Evolutionary conservation across 2,888 invertebrate genomes (phyloP).

Genomic region (Lepas anatifera): DNA sequence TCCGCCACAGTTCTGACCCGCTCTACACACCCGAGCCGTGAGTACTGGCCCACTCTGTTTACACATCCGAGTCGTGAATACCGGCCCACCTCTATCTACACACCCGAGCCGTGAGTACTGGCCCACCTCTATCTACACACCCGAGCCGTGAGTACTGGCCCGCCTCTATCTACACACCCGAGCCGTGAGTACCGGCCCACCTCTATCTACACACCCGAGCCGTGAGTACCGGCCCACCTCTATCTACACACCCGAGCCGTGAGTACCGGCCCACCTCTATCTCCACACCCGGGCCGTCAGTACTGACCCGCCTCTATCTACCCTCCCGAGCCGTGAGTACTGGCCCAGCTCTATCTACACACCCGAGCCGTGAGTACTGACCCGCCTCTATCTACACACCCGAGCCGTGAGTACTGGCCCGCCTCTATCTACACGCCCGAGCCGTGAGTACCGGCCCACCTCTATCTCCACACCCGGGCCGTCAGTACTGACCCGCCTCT

Average conservation of each 20-base stretch:
- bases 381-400: conserved; percentile 98
- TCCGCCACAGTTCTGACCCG: conserved; percentile 90
- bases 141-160: conserved; percentile 86
- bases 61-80: conserved; percentile 95
- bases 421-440: conserved; percentile 98
- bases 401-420: conserved; percentile 91
- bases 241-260: conserved; percentile 98
- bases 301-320: conserved; percentile 96
- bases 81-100: conserved; percentile 93
- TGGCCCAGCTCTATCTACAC: conserved; percentile 96
- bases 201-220: conserved; percentile 97
- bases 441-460: conserved; percentile 64
- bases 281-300: conserved; percentile 62
- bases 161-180: conserved; percentile 96
- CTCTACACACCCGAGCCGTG: conserved; percentile 99
- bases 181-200: conserved; percentile 94
- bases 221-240: conserved; percentile 96
- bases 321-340: conserved; percentile 96
- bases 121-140: conserved; percentile 89
- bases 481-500: conserved; percentile 90
- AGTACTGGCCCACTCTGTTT: conserved; percentile 65
- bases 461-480: conserved; percentile 99
- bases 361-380: conserved; percentile 67
- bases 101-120: conserved; percentile 95
- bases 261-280: conserved; percentile 73